Conservation (phyloP, 2,113 vertebrate species). For the Cichladusa arquata region DNA sequence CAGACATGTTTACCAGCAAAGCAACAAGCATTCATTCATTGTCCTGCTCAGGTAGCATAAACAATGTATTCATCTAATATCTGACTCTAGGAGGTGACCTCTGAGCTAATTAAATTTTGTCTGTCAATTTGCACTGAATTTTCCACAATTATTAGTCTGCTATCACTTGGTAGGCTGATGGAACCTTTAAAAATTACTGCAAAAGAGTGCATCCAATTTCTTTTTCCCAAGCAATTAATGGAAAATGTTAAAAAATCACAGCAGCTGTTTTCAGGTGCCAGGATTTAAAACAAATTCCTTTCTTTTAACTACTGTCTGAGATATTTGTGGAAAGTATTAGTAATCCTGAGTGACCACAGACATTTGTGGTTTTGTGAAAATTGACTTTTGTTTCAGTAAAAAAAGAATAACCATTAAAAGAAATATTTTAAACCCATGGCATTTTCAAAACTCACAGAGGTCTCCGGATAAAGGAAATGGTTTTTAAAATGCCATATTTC, state of each 20-base stretch:
- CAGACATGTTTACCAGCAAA: neutral
- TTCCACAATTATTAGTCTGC: neutral
- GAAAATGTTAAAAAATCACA: neutral
- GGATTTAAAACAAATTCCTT: neutral
- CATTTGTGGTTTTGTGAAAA: neutral
- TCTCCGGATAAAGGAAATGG: neutral
- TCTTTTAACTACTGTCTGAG: neutral
- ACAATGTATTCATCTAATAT: neutral
- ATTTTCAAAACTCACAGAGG: neutral
- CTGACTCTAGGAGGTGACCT: neutral
- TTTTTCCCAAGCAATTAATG: rapidly evolving
- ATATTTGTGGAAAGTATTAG: neutral
- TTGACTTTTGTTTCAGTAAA: neutral
- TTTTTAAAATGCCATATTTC: neutral
- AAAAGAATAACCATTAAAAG: neutral
- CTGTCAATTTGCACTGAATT: neutral
- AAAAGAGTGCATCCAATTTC: neutral
- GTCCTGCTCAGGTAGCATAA: neutral
- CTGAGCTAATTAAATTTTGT: neutral
- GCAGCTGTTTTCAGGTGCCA: neutral
- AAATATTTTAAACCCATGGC: neutral
- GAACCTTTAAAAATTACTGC: neutral
- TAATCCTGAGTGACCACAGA: neutral
- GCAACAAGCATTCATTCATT: neutral
- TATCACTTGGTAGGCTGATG: neutral